These are phyloP conservation scores for Athalia rosae DNA, from an alignment of 2,888 invertebrate species.

Conservation along the genomic window DNA sequence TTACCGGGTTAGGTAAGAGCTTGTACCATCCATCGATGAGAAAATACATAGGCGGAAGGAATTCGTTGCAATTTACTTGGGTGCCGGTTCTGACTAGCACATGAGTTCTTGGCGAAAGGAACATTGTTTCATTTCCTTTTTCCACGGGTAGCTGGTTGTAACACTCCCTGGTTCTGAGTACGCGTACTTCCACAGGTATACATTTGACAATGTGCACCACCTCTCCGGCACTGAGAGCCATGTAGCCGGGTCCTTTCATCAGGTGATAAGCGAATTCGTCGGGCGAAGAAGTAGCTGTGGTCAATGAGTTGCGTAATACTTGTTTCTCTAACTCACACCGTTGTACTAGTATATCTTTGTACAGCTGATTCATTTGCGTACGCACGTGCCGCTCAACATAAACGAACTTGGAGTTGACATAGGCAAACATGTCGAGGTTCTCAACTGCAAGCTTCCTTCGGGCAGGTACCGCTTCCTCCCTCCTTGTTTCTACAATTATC, in stretches of 20 bases:
- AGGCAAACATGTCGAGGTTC: slow-evolving; percentile 50
- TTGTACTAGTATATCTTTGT: slow-evolving; percentile 54
- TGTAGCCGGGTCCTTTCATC: slow-evolving; percentile 57
- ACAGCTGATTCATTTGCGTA: slow-evolving; percentile 50
- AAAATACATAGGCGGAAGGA: slow-evolving; percentile 46
- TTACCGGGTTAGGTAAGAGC: slow-evolving; percentile 2
- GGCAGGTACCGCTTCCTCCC: not conserved
- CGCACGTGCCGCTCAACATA: slow-evolving; percentile 56
- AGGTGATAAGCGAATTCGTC: slow-evolving; percentile 57
- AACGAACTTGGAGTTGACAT: slow-evolving; percentile 54
- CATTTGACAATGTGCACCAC: slow-evolving; percentile 55
- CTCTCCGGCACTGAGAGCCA: slow-evolving; percentile 57
- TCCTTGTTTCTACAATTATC: slow-evolving; percentile 1
- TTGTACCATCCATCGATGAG: slow-evolving; percentile 47
- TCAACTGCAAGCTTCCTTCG: not conserved
- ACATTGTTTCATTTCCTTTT: slow-evolving; percentile 46
- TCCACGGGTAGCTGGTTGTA: slow-evolving; percentile 52
- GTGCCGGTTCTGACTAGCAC: slow-evolving; percentile 46
- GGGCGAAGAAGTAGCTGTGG: slow-evolving; percentile 54
- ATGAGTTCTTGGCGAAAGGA: slow-evolving; percentile 46
- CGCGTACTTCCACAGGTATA: slow-evolving; percentile 47
- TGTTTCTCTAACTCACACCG: slow-evolving; percentile 57
- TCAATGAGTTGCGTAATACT: slow-evolving; percentile 56
- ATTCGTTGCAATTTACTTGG: slow-evolving; percentile 47
- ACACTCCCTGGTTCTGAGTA: slow-evolving; percentile 50